Conservation (phyloP, 2,113 vertebrate genomes). For the Laticauda laticaudata region DNA sequence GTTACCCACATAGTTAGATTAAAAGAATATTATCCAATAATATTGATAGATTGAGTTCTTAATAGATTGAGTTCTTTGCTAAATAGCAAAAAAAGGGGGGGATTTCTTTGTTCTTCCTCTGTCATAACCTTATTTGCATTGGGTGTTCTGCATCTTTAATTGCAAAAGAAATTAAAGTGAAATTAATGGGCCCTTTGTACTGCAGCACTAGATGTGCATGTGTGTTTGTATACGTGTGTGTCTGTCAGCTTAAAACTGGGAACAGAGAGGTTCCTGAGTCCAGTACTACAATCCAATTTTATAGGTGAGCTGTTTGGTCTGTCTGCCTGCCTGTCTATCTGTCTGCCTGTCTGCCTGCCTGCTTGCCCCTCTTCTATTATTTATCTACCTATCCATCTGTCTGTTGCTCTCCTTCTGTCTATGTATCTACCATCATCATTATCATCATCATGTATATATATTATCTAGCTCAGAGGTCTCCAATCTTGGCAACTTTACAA, state of each 20-base stretch:
- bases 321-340: too few species aligned
- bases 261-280: not conserved
- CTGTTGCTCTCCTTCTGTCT: too few species aligned
- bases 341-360: too few species aligned
- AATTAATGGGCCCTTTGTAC: not conserved
- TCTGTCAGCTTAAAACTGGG: not conserved
- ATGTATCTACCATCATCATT: not conserved
- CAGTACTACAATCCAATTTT: not conserved
- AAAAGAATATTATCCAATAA: not conserved
- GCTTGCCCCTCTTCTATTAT: too few species aligned
- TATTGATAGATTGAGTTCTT: not conserved
- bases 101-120: not conserved
- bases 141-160: not conserved
- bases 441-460: not conserved
- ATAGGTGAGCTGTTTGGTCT: not conserved
- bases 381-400: too few species aligned
- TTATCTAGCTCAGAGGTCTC: too few species aligned
- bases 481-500: too few species aligned
- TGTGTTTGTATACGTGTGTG: not conserved
- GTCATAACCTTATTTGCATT: not conserved
- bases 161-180: not conserved
- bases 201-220: not conserved
- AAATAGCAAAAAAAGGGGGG: not conserved
- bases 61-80: not conserved
- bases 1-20: not conserved